Percentiles rank a stretch among this genome's conserved stretches.
phyloP scores from a whole-genome alignment of 2,797 vertebrate species.

The Alexandromys oeconomus region DNA sequence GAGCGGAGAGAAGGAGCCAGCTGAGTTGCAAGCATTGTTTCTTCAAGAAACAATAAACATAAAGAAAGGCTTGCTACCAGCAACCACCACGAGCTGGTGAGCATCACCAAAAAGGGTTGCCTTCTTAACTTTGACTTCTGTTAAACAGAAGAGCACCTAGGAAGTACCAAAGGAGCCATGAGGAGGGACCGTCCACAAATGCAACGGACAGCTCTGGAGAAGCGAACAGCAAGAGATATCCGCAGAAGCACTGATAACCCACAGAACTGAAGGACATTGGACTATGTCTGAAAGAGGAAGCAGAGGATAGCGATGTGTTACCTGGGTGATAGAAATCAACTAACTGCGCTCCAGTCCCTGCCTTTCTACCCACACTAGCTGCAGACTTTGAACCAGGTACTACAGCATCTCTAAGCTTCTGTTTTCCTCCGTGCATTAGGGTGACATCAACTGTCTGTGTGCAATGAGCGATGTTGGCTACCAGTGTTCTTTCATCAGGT shows the following conservation, averaged over 20 bases:
- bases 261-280: not conserved
- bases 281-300: not conserved
- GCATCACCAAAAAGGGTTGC: not conserved
- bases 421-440: not conserved
- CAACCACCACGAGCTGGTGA: not conserved
- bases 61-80: not conserved
- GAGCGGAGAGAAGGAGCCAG: not conserved
- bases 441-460: not conserved
- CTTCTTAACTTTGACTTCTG: conserved; percentile 34
- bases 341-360: not conserved
- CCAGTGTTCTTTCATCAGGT: not conserved
- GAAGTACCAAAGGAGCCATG: conserved; percentile 28
- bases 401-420: not conserved
- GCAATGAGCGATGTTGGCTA: not conserved
- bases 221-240: conserved; percentile 21
- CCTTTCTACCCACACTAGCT: not conserved
- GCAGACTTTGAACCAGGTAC: not conserved
- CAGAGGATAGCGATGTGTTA: not conserved
- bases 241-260: not conserved
- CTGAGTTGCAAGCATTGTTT: not conserved
- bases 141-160: not conserved
- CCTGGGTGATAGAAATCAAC: not conserved
- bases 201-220: not conserved
- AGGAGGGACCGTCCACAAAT: conserved; percentile 41
- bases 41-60: not conserved